Conservation (phyloP, 2,113 vertebrate species). For the Mesocricetus auratus region DNA sequence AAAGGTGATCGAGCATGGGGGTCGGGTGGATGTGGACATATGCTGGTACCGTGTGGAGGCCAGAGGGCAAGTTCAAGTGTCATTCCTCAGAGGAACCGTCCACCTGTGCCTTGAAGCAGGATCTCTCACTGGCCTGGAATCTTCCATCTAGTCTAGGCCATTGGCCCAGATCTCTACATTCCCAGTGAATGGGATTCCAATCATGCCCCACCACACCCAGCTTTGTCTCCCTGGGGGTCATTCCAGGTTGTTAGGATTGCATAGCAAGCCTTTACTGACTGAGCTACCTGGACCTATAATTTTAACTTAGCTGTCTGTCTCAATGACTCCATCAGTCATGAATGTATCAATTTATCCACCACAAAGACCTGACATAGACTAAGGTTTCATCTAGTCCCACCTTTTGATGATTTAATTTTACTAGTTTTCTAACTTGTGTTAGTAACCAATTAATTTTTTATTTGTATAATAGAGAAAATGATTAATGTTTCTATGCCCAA, state of each 20-base stretch:
- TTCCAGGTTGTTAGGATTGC: too few relatives aligned
- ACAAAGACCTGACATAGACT: background rate
- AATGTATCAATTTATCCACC: slow-evolving; percentile 16
- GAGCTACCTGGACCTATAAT: background rate
- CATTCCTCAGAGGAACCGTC: background rate
- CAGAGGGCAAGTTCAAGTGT: background rate
- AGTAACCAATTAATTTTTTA: slow-evolving; percentile 16
- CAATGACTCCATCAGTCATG: background rate
- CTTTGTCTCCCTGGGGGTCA: background rate
- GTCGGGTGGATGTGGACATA: background rate
- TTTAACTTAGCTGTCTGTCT: background rate
- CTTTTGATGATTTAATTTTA: background rate
- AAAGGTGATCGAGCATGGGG: too few relatives aligned
- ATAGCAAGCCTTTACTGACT: background rate
- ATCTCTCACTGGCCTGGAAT: background rate
- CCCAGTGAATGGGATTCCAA: background rate
- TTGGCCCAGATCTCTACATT: background rate
- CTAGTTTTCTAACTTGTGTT: background rate
- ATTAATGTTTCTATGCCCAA: slow-evolving; percentile 6
- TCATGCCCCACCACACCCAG: background rate
- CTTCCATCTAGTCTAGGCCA: background rate
- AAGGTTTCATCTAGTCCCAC: background rate
- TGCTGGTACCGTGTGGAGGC: background rate
- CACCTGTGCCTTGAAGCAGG: background rate
- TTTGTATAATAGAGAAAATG: slow-evolving; percentile 8